Evolutionary conservation across 1,140 invertebrate genomes (phyloP).

Genomic region (Ruditapes philippinarum): DNA sequence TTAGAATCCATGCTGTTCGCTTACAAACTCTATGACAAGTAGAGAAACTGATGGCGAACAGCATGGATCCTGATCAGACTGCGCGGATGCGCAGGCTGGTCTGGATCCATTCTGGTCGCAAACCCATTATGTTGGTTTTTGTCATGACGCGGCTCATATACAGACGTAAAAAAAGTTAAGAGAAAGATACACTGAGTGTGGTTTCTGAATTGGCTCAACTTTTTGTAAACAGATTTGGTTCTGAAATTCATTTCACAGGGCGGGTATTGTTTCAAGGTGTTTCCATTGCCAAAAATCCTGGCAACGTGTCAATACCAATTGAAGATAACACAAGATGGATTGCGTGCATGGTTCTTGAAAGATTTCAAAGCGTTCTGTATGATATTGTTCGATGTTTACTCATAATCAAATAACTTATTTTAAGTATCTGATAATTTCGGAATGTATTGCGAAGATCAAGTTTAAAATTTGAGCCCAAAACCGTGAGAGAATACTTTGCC

Average conservation of each 20-base stretch:
- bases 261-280: slow-evolving; percentile 17
- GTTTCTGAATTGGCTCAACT: neutral
- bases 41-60: too few relatives aligned
- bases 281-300: slow-evolving; percentile 6
- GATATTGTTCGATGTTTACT: slow-evolving; percentile 44
- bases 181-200: too few relatives aligned
- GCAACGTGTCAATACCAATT: slow-evolving; percentile 36
- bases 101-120: too few relatives aligned
- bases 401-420: slow-evolving; percentile 49
- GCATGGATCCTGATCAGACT: too few relatives aligned
- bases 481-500: slow-evolving; percentile 54
- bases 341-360: slow-evolving; percentile 31
- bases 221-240: slow-evolving; percentile 18
- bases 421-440: neutral
- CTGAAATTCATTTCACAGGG: neutral
- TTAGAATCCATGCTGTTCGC: too few relatives aligned
- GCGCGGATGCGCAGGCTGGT: too few relatives aligned
- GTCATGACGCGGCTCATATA: too few relatives aligned
- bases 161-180: too few relatives aligned
- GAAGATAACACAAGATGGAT: slow-evolving; percentile 4
- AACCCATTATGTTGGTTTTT: too few relatives aligned
- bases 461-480: slow-evolving; percentile 39
- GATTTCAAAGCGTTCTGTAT: slow-evolving; percentile 30
- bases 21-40: too few relatives aligned
- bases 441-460: slow-evolving; percentile 3